Percentiles rank a stretch among this genome's conserved stretches.
phyloP scores from a whole-genome alignment of 2,888 invertebrate genomes.

The Eurytoma californica region DNA sequence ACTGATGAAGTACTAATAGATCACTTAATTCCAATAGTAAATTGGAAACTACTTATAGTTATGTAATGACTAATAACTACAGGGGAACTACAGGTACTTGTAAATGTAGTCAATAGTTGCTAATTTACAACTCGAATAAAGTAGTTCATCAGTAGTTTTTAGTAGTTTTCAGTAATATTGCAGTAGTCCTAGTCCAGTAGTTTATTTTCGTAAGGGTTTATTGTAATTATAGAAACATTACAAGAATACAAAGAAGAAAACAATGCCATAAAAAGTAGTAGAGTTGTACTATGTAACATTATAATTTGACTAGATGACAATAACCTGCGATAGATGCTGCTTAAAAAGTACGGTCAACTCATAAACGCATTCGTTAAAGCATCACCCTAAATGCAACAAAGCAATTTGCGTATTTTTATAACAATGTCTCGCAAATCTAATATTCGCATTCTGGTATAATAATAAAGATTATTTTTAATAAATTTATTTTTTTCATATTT shows the following conservation, averaged over 20 bases:
- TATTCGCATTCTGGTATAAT: background rate
- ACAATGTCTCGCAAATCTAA: background rate
- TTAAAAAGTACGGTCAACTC: background rate
- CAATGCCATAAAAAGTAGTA: slow-evolving; percentile 8
- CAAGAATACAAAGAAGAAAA: slow-evolving; percentile 25
- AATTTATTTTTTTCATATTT: background rate
- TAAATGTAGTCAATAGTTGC: too few species aligned
- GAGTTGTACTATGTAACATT: slow-evolving; percentile 15
- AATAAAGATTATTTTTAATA: background rate
- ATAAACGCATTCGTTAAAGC: slow-evolving; percentile 21
- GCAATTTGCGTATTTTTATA: slow-evolving; percentile 26
- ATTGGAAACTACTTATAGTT: too few species aligned
- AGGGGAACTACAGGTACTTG: too few species aligned
- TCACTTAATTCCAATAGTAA: too few species aligned
- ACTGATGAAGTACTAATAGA: too few species aligned
- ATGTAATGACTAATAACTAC: too few species aligned
- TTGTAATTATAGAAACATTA: background rate
- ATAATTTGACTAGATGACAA: slow-evolving; percentile 45
- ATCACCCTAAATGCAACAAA: slow-evolving; percentile 34
- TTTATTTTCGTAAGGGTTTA: too few species aligned
- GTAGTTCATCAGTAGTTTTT: too few species aligned
- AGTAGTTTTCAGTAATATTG: too few species aligned
- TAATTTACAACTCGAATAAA: too few species aligned
- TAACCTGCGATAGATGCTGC: slow-evolving; percentile 25
- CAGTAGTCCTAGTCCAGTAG: too few species aligned